These are phyloP conservation scores for Gymnopithys bicolor DNA, from an alignment of 2,797 vertebrate species.

Conservation along the genomic window DNA sequence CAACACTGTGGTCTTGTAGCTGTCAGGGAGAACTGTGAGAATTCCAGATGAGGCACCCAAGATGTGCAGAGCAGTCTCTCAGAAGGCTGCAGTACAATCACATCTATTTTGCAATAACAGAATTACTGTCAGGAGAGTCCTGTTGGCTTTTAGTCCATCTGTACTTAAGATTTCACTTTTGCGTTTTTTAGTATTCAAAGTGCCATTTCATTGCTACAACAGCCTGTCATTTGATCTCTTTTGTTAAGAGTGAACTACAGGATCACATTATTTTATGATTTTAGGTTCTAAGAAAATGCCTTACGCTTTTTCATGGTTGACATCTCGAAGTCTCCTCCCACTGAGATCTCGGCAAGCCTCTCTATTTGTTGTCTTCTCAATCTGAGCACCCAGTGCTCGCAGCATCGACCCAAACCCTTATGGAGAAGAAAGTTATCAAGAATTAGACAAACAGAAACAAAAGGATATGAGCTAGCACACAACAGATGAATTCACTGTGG, in stretches of 20 bases:
- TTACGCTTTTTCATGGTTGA: slow-evolving; percentile 98
- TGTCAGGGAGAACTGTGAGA: background rate
- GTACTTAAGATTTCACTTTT: background rate
- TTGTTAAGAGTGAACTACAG: background rate
- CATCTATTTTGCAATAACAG: background rate
- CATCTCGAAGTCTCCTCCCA: slow-evolving; percentile 91
- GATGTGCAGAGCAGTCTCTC: background rate
- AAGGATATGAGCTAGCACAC: background rate
- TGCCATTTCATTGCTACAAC: background rate
- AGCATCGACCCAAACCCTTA: slow-evolving; percentile 97
- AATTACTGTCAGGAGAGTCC: background rate
- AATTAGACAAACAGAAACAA: background rate
- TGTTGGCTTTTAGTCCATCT: background rate
- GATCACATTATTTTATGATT: background rate
- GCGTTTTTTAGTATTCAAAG: background rate
- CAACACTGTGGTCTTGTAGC: background rate
- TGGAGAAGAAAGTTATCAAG: background rate
- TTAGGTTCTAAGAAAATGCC: slow-evolving; percentile 11
- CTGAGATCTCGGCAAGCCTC: slow-evolving; percentile 96
- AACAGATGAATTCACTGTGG: background rate
- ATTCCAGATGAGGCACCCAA: background rate
- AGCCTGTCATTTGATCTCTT: background rate
- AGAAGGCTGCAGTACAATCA: background rate
- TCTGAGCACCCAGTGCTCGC: slow-evolving; percentile 94
- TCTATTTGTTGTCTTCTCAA: slow-evolving; percentile 96